Conservation (phyloP, 2,888 invertebrate species). For the Clanis bilineata region DNA sequence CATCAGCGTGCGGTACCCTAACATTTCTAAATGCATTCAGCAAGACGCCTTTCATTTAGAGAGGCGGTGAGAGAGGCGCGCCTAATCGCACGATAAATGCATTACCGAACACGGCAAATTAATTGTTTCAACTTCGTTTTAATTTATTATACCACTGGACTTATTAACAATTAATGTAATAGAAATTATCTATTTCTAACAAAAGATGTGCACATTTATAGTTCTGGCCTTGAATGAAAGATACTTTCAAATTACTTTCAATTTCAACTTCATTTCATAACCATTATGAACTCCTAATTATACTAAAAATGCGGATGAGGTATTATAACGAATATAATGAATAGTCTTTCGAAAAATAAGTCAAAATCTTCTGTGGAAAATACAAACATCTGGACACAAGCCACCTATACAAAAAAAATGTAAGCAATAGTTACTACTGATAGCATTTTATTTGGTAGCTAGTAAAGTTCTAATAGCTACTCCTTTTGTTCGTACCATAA, state of each 20-base stretch:
- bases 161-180: background rate
- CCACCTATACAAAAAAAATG: no score
- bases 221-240: background rate
- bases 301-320: no score
- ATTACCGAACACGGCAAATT: constrained; percentile 31
- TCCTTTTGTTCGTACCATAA: no score
- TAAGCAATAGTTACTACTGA: no score
- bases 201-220: background rate
- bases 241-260: constrained; percentile 1
- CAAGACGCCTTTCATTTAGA: constrained; percentile 46
- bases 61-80: constrained; percentile 44
- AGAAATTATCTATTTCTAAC: background rate
- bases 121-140: constrained; percentile 27
- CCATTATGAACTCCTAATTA: no score
- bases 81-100: constrained; percentile 32
- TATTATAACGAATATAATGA: no score
- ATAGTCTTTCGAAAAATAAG: no score
- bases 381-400: no score
- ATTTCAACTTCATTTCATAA: background rate
- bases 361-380: no score
- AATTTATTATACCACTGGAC: background rate
- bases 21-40: constrained; percentile 27
- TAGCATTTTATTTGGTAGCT: no score
- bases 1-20: background rate
- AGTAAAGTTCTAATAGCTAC: no score